phyloP scores from a whole-genome alignment of 1,140 invertebrate species.

The Drosophila tani region DNA sequence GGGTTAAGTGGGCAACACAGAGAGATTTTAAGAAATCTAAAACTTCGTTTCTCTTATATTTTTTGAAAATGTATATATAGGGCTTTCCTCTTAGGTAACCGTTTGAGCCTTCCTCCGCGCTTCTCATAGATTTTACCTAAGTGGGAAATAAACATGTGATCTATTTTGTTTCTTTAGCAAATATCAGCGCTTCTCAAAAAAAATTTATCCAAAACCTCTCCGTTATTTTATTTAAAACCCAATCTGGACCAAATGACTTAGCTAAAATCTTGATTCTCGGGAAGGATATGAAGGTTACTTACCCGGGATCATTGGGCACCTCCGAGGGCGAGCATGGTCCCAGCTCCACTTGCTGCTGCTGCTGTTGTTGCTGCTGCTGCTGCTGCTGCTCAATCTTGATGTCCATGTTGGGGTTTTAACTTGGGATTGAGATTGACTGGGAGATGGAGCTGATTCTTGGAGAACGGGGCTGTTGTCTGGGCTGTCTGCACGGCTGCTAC shows the following conservation, averaged over 20 bases:
- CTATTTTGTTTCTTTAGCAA: too few relatives aligned
- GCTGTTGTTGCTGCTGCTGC: constrained; percentile 88
- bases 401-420: constrained; percentile 66
- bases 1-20: too few relatives aligned
- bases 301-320: constrained; percentile 96
- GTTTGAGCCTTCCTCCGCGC: background rate
- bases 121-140: background rate
- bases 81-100: too few relatives aligned
- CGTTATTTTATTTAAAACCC: too few relatives aligned
- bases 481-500: constrained; percentile 47
- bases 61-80: too few relatives aligned
- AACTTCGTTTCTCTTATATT: background rate
- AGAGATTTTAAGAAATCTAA: too few relatives aligned
- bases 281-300: constrained; percentile 84
- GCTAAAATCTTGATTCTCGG: background rate
- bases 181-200: too few relatives aligned
- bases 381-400: constrained; percentile 85
- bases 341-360: constrained; percentile 86
- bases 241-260: background rate
- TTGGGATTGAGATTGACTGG: constrained; percentile 40
- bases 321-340: constrained; percentile 90
- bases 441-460: constrained; percentile 17
- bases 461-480: constrained; percentile 32
- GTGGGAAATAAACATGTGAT: too few relatives aligned
- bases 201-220: too few relatives aligned